Conservation (phyloP, 1,140 invertebrate species). For the Nephila pilipes region DNA sequence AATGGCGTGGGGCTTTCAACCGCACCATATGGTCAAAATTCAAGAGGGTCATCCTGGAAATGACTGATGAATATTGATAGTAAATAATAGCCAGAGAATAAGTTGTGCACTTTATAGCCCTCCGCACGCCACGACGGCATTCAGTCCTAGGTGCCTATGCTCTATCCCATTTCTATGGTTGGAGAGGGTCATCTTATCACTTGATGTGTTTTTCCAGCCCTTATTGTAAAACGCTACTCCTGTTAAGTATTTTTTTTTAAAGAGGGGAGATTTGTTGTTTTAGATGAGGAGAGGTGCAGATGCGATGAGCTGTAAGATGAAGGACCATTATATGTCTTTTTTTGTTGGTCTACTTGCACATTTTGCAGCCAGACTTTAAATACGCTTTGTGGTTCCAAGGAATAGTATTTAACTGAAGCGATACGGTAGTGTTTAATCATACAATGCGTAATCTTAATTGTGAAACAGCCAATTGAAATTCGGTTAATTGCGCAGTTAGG, state of each 20-base stretch:
- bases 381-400: neutral
- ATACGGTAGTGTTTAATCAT: neutral
- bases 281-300: neutral
- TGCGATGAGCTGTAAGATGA: neutral
- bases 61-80: constrained; percentile 71
- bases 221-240: constrained; percentile 1
- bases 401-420: neutral
- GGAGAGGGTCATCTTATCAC: neutral
- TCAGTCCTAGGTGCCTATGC: neutral
- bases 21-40: constrained; percentile 49
- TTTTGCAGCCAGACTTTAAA: neutral
- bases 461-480: neutral
- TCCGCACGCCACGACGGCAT: constrained; percentile 32
- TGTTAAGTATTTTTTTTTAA: constrained; percentile 1
- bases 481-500: neutral
- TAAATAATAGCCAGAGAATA: constrained; percentile 61
- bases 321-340: neutral
- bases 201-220: neutral
- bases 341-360: neutral
- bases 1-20: constrained; percentile 60
- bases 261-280: neutral
- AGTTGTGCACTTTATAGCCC: constrained; percentile 43
- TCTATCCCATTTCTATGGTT: neutral
- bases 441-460: neutral
- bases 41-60: constrained; percentile 69